These are phyloP conservation scores for Speoplatyrhinus poulsoni DNA, from an alignment of 2,113 vertebrate genomes.

Conservation along the genomic window DNA sequence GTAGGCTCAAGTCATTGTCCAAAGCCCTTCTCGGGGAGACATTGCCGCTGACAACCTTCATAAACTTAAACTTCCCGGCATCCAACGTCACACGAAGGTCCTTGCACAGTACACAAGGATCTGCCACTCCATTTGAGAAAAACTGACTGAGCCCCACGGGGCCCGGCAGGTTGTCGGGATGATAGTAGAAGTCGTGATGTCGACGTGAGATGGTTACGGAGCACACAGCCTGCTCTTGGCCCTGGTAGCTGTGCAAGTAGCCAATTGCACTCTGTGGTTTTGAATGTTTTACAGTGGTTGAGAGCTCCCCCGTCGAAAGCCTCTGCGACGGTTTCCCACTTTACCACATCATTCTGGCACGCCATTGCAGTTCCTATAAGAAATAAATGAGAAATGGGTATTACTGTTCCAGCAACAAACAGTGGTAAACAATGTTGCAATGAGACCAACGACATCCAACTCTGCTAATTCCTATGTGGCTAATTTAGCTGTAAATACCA, in stretches of 20 bases:
- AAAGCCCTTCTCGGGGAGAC: too few species aligned
- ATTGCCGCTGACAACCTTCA: too few species aligned
- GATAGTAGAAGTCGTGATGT: background rate
- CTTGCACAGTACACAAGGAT: too few species aligned
- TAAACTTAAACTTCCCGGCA: too few species aligned
- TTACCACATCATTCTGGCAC: background rate
- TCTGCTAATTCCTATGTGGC: background rate
- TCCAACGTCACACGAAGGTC: too few species aligned
- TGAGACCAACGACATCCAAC: background rate
- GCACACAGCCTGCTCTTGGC: too few species aligned
- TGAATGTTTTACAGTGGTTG: constrained; percentile 2
- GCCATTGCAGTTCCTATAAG: constrained; percentile 2
- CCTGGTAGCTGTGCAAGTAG: constrained; percentile 1
- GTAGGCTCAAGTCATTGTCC: too few species aligned
- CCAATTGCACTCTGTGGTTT: background rate
- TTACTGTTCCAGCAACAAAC: too few species aligned
- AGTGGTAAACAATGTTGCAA: too few species aligned
- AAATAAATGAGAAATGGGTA: background rate
- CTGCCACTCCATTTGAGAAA: too few species aligned
- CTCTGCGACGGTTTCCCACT: background rate
- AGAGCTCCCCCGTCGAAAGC: too few species aligned
- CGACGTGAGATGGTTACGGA: background rate
- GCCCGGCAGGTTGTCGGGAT: too few species aligned
- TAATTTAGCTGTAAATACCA: background rate
- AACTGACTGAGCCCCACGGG: background rate